Percentiles rank a stretch among this genome's conserved stretches.
phyloP scores from a whole-genome alignment of 2,888 invertebrate genomes.

The Sarcophaga variegata region DNA sequence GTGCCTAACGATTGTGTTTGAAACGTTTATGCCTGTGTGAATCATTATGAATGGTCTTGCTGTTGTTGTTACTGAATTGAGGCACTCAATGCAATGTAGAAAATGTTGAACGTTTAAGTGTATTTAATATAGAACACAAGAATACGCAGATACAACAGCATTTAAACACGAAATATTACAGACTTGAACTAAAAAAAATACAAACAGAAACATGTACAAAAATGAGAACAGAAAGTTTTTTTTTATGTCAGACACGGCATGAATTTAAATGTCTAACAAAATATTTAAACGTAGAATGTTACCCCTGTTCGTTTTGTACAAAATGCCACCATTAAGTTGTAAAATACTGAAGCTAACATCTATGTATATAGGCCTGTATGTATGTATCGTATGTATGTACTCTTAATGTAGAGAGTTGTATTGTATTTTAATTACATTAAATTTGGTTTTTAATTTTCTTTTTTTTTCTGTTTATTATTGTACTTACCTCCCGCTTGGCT shows the following conservation, averaged over 20 bases:
- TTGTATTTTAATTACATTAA: background rate
- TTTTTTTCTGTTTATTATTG: too few species aligned
- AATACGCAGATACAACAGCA: conserved; percentile 9
- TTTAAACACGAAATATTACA: conserved; percentile 56
- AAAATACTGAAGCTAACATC: background rate
- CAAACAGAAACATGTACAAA: conserved; percentile 6
- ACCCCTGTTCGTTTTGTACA: too few species aligned
- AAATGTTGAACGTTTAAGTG: conserved; percentile 63
- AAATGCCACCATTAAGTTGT: background rate
- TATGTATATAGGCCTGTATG: background rate
- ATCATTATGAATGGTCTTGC: conserved; percentile 7
- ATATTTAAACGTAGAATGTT: background rate
- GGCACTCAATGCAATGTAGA: conserved; percentile 58
- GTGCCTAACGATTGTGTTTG: conserved; percentile 35
- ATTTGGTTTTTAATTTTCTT: background rate
- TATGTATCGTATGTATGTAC: too few species aligned
- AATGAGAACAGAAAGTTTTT: conserved; percentile 46
- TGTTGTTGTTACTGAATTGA: conserved; percentile 37
- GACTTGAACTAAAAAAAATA: conserved; percentile 59
- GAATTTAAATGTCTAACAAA: conserved; percentile 48
- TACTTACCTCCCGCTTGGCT: conserved; percentile 83
- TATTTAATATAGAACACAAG: conserved; percentile 33
- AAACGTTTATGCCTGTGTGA: conserved; percentile 53
- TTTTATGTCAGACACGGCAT: conserved; percentile 32
- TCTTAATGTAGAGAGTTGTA: too few species aligned